Evolutionary conservation across 2,113 vertebrate species (phyloP), one percentile per base, ranked within the genome.

Genomic region (Bubo bubo): DNA sequence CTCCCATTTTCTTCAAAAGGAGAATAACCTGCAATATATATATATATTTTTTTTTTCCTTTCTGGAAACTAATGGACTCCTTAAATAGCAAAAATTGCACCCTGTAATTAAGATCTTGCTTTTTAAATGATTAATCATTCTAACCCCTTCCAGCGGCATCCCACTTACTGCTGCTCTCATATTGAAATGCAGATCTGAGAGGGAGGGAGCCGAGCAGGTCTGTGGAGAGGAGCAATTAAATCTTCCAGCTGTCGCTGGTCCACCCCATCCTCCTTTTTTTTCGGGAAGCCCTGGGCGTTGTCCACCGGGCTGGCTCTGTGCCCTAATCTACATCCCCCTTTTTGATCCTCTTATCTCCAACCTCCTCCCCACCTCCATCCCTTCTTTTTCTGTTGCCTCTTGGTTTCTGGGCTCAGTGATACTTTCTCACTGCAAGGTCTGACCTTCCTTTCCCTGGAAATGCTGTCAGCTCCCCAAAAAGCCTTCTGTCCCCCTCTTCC

Each of bases 101-200:
- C 98, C 98, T 98, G 98, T 98, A 98, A 98, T 98, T 98, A 98
- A 98, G 98, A 98, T 98, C 98, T 98, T 98, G 98, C 98, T 98
- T 98, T 98, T 98, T 98, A 98, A 98, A 98, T 98, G 98, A 98
- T 98, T 98, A 98, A 98, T 98, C 98, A 98, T 98, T 98, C 98
- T 98, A 98, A 98, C 97, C 98, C 98, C 98, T 98, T 98, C 97
- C 95, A 98, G 98, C 98, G 92, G 98, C 97, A 98, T 96, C 98
- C 98, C 96, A 96, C 98, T 98, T 98, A 97, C 97, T 97, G 91
- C 97, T 98, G 97, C 97, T 97, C 98, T 97, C 98, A 98, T 98
- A 98, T 98, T 98, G 98, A 98, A 98, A 98, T 98, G 98, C 98
- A 98, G 98, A 98, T 98, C 95, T 32, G 88, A 95, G 97, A 96